Percentiles rank a stretch among this genome's conserved stretches.
Conservation (phyloP, 2,888 invertebrate genomes). For the Nezara viridula region DNA sequence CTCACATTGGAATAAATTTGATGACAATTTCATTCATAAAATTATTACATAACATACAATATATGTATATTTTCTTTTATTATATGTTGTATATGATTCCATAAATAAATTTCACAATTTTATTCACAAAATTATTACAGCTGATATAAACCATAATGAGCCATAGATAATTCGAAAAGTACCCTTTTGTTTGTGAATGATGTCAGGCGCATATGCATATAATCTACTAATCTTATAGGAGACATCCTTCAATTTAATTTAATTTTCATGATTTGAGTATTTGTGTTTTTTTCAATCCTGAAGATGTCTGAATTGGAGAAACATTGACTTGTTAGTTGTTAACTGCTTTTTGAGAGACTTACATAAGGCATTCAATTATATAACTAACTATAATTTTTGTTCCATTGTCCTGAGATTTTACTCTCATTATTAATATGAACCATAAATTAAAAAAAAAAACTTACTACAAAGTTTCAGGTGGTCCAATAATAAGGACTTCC, state of each 20-base stretch:
- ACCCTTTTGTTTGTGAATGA: no score
- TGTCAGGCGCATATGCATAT: background rate
- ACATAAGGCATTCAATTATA: background rate
- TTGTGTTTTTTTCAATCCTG: background rate
- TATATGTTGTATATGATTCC: no score
- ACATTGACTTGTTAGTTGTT: background rate
- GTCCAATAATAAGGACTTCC: conserved; percentile 99
- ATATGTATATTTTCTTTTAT: no score
- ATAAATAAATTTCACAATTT: no score
- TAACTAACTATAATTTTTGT: background rate
- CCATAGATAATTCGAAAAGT: no score
- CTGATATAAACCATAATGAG: no score
- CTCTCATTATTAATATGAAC: background rate
- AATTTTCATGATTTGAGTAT: background rate
- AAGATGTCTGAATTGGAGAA: background rate
- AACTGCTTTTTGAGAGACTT: background rate
- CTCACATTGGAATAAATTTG: no score
- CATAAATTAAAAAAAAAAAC: conserved; percentile 69
- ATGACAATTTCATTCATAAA: no score
- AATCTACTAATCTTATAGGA: background rate
- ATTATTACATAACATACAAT: no score
- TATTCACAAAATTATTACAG: no score
- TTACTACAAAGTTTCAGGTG: conserved; percentile 98
- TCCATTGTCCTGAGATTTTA: background rate
- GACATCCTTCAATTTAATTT: background rate